phyloP scores from a whole-genome alignment of 2,113 vertebrate genomes.

The Eublepharis macularius region DNA sequence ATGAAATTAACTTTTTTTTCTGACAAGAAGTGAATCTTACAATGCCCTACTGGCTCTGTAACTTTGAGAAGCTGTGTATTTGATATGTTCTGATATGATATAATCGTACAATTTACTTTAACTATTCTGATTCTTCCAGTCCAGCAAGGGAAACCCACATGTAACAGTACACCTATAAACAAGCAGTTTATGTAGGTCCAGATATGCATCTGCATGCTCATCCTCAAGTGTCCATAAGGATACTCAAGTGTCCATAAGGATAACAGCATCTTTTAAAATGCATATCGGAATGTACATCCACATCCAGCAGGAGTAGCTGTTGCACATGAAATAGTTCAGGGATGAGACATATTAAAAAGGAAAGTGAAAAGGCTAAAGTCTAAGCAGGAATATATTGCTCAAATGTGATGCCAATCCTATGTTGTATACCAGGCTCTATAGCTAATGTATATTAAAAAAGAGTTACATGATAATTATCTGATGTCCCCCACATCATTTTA shows the following conservation, averaged over 20 bases:
- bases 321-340: not conserved
- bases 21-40: not conserved
- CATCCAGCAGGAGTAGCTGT: not conserved
- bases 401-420: not conserved
- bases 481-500: not conserved
- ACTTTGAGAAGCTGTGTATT: not conserved
- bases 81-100: not conserved
- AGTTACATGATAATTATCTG: not conserved
- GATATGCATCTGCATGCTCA: not conserved
- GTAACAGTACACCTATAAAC: too few species aligned
- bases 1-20: not conserved
- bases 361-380: not conserved
- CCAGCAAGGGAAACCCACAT: not conserved
- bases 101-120: not conserved
- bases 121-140: not conserved
- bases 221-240: too few species aligned
- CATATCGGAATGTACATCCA: not conserved
- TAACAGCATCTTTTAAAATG: not conserved
- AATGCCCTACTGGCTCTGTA: not conserved
- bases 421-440: not conserved
- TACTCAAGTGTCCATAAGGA: not conserved
- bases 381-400: not conserved
- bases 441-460: not conserved
- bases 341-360: not conserved
- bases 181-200: not conserved